Evolutionary conservation across 2,888 invertebrate species (phyloP), one percentile per base, ranked within the genome.

Genomic region (Nesidiocoris tenuis): DNA sequence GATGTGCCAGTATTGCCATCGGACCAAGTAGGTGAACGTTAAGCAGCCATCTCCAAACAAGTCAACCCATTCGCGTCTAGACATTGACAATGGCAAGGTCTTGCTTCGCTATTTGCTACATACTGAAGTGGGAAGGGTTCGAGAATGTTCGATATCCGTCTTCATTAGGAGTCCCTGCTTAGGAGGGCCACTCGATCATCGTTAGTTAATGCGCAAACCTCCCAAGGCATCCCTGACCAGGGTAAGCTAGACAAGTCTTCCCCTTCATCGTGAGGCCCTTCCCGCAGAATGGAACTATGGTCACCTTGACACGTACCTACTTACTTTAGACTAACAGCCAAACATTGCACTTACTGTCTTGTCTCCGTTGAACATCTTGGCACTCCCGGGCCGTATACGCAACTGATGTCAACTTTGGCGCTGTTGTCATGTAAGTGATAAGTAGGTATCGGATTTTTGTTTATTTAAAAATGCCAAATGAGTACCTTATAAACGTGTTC

Each of bases 131-230:
- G 39, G 39, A 39, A 39, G 39, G 39, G 39, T 39, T 3, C 39
- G 39, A 67, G 70, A 25, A n/a, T 70, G 70, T 59, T 70, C 70
- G 22, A 57, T 21, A 70, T 70, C 70, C 61, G 70, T 70, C 70
- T 70, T 70, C 70, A 70, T 70, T 70, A 70, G 39, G 39, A 3
- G 12, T 12, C 3, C 5, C 39, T 39, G 39, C 24, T 24, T 56
- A 56, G 24, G 57, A 70, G 70, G 70, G 70, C 70, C 70, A 61
- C 70, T 70, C 70, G 57, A 70, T 70, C 70, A 70, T 70, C 70
- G 70, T 70, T 70, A 67, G 55, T 19, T 39, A 65, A 39, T 39
- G 23, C 39, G 65, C 65, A 12, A 63, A 63, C 61, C 61, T 61
- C 18, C 19, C 61, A 7, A 64, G 25, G 39, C 25, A 39, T n/a